Evolutionary conservation across 1,140 invertebrate genomes (phyloP).

Genomic region (Idris sp.): DNA sequence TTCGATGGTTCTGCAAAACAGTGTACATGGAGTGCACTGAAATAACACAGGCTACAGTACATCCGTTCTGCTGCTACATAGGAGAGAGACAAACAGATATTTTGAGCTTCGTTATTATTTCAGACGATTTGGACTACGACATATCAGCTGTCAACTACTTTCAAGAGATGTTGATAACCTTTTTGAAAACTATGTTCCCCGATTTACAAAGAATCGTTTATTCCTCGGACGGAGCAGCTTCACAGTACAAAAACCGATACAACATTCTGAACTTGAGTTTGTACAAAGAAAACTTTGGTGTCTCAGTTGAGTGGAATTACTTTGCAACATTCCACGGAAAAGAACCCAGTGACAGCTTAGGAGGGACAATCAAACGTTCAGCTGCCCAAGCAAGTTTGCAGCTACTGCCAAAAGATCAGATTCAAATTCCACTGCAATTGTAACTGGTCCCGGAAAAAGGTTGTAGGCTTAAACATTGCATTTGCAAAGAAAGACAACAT

Average conservation of each 20-base stretch:
- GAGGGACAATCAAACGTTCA: slow-evolving; percentile 2
- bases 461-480: no score
- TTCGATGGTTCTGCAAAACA: no score
- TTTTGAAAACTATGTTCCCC: not conserved
- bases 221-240: slow-evolving; percentile 11
- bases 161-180: slow-evolving; percentile 2
- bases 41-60: no score
- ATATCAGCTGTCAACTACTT: no score
- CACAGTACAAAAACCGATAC: slow-evolving; percentile 9
- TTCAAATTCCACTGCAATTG: no score
- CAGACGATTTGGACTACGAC: no score
- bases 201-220: not conserved
- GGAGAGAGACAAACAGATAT: no score
- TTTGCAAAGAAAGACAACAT: no score
- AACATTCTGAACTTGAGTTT: not conserved
- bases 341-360: slow-evolving; percentile 4
- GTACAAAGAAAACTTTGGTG: not conserved
- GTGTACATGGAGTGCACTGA: no score
- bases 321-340: slow-evolving; percentile 12
- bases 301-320: slow-evolving; percentile 3
- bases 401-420: no score
- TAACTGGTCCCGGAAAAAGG: slow-evolving; percentile 7
- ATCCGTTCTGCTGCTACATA: no score
- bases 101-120: no score
- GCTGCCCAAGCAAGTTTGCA: slow-evolving; percentile 9